Conservation (phyloP, 1,140 invertebrate species). For the Gryon sp. region DNA sequence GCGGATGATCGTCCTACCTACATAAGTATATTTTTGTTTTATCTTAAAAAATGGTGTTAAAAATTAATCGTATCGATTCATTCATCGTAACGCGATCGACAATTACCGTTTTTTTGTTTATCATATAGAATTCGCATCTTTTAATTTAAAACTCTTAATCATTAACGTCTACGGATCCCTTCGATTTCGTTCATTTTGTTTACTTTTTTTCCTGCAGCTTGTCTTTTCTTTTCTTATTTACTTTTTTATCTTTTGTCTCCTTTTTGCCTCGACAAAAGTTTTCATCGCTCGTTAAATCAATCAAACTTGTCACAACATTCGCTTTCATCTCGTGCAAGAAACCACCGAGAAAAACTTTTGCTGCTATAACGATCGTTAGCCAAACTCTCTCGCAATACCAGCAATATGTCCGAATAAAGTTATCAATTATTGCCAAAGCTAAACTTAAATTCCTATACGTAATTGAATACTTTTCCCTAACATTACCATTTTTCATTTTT, state of each 20-base stretch:
- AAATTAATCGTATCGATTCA: slow-evolving; percentile 45
- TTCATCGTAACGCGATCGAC: slow-evolving; percentile 41
- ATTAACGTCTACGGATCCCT: slow-evolving; percentile 36
- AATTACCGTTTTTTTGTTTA: no score
- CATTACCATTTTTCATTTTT: slow-evolving; percentile 7
- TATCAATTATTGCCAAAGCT: slow-evolving; percentile 55
- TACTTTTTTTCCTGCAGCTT: not conserved
- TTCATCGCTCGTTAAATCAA: slow-evolving; percentile 2
- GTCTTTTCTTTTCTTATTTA: not conserved
- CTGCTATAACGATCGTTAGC: slow-evolving; percentile 18
- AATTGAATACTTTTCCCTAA: slow-evolving; percentile 34
- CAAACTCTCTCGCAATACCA: slow-evolving; percentile 39
- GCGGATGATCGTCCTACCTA: slow-evolving; percentile 44
- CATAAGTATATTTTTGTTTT: no score
- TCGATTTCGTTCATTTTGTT: slow-evolving; percentile 10
- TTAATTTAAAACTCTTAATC: slow-evolving; percentile 30
- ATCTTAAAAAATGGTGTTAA: slow-evolving; percentile 61
- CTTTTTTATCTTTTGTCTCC: not conserved
- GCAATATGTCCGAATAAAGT: slow-evolving; percentile 36
- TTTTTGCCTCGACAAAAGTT: slow-evolving; percentile 23
- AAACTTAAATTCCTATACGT: slow-evolving; percentile 43
- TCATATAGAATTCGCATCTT: slow-evolving; percentile 36
- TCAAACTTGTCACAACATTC: not conserved
- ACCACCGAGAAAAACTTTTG: slow-evolving; percentile 28
- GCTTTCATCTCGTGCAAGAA: no score